A percentile compares a stretch with the other conserved stretches of the same genome.
Evolutionary conservation across 2,797 vertebrate species (phyloP).

Genomic region (Ambastaia sidthimunki): DNA sequence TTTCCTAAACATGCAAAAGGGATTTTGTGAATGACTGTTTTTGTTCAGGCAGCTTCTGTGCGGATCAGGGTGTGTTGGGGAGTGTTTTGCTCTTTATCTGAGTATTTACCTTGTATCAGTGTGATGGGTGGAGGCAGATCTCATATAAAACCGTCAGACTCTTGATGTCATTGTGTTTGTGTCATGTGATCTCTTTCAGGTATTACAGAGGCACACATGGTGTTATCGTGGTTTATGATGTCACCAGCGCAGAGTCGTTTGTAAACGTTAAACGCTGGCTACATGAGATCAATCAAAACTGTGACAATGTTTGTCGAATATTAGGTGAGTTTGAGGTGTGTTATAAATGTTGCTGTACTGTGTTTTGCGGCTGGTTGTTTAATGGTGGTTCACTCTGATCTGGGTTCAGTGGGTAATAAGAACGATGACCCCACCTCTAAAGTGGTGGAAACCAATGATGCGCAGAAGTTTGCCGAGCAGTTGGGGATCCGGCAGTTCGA

Average conservation of each 20-base stretch:
- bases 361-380: not conserved
- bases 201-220: constrained; percentile 98
- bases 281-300: constrained; percentile 99
- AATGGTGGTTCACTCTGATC: not conserved
- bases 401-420: constrained; percentile 92
- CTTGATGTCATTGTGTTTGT: constrained; percentile 3
- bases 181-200: constrained; percentile 70
- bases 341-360: not conserved
- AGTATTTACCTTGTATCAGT: not conserved
- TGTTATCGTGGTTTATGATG: constrained; percentile 98
- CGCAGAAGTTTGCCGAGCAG: constrained; percentile 97
- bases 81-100: not conserved
- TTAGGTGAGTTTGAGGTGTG: constrained; percentile 78
- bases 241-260: constrained; percentile 97
- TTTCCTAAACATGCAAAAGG: no score
- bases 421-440: constrained; percentile 97
- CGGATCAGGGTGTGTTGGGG: not conserved
- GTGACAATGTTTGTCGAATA: constrained; percentile 98
- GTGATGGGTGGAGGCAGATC: not conserved
- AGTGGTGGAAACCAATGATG: constrained; percentile 97
- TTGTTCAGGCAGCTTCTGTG: not conserved
- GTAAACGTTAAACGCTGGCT: constrained; percentile 99
- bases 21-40: not conserved
- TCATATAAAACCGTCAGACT: not conserved
- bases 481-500: constrained; percentile 98